Percentiles rank a stretch among this genome's conserved stretches.
These are phyloP conservation scores for Archips xylosteana DNA, from an alignment of 2,888 invertebrate species.

Conservation along the genomic window DNA sequence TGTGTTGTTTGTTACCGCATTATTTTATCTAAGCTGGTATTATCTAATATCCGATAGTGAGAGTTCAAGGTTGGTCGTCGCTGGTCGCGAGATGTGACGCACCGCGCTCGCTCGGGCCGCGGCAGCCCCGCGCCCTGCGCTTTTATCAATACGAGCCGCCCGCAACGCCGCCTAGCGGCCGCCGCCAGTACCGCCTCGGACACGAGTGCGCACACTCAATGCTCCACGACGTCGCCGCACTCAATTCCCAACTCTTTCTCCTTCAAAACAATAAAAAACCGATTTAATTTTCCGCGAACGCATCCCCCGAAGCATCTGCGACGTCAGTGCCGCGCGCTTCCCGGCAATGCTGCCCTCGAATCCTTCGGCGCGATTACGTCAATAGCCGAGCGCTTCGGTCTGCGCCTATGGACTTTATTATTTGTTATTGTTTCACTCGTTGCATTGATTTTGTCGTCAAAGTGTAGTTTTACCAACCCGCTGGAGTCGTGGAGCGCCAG, in stretches of 20 bases:
- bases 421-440: conserved; percentile 57
- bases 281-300: conserved; percentile 52
- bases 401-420: conserved; percentile 61
- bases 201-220: conserved; percentile 79
- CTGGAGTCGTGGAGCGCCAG: conserved; percentile 53
- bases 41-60: conserved; percentile 74
- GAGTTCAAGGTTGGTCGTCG: conserved; percentile 78
- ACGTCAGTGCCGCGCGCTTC: conserved; percentile 51
- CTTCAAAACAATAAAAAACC: conserved; percentile 71
- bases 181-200: conserved; percentile 66
- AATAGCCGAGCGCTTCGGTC: conserved; percentile 55
- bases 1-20: conserved; percentile 52
- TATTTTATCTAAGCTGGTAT: conserved; percentile 65
- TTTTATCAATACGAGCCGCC: conserved; percentile 76
- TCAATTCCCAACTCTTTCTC: conserved; percentile 64
- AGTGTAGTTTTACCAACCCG: conserved; percentile 54
- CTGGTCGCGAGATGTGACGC: conserved; percentile 49
- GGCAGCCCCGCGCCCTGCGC: conserved; percentile 69
- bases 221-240: conserved; percentile 72
- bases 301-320: conserved; percentile 50
- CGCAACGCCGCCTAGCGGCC: conserved; percentile 73
- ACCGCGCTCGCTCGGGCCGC: conserved; percentile 50
- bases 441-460: conserved; percentile 57
- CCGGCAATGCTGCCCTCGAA: conserved; percentile 51
- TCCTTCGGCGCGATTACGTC: conserved; percentile 59